Conservation (phyloP, 2,888 invertebrate genomes). For the Neoascia interrupta region DNA sequence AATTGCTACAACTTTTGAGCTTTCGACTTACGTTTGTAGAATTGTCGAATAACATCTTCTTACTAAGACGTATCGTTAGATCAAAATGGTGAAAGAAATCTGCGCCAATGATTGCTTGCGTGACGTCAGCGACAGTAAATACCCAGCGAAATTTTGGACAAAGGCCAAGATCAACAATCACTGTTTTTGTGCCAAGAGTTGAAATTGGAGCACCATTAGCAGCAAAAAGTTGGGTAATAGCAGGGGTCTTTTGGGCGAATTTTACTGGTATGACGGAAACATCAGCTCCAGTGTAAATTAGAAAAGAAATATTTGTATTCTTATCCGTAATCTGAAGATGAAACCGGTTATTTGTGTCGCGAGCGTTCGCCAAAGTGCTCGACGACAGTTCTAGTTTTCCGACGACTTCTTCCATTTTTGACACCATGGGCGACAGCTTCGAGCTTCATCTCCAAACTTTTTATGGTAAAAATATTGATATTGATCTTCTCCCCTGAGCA, state of each 20-base stretch:
- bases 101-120: too few relatives aligned
- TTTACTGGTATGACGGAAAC: constrained; percentile 7
- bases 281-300: constrained; percentile 31
- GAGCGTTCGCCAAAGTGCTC: constrained; percentile 1
- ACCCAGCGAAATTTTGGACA: constrained; percentile 16
- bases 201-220: constrained; percentile 29
- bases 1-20: too few relatives aligned
- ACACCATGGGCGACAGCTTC: constrained; percentile 4
- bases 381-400: constrained; percentile 34
- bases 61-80: too few relatives aligned
- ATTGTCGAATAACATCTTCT: too few relatives aligned
- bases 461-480: too few relatives aligned
- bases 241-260: too few relatives aligned
- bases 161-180: constrained; percentile 10
- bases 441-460: constrained; percentile 10
- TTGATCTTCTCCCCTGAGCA: constrained; percentile 17
- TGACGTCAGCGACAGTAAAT: constrained; percentile 31
- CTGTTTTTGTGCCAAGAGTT: constrained; percentile 17
- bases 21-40: too few relatives aligned
- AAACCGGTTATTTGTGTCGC: constrained; percentile 1
- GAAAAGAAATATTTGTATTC: not conserved
- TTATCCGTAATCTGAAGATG: constrained; percentile 18
- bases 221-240: constrained; percentile 1
- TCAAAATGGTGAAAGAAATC: too few relatives aligned
- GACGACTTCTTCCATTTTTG: constrained; percentile 22